Evolutionary conservation across 2,113 vertebrate species (phyloP), one percentile per base, ranked within the genome.

Genomic region (Anarrhichthys ocellatus): DNA sequence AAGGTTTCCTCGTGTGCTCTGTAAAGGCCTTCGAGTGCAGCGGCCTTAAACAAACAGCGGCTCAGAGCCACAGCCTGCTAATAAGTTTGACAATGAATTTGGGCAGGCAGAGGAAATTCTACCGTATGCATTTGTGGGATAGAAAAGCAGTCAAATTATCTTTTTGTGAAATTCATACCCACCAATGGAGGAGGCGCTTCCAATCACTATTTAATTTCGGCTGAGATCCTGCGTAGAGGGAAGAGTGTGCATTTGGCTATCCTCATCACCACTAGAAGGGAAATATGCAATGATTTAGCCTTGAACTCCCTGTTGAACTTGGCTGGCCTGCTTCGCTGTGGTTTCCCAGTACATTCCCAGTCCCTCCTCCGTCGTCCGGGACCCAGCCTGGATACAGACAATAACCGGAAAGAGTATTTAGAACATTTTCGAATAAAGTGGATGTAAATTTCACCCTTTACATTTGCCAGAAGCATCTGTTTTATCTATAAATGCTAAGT

Each of bases 341-440:
- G 93, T 94, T 95, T 95, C 88, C 90, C 87, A 92, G 86, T 71
- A 83, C 84, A 91, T 90, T 94, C 89, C 91, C 84, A 87, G 77
- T 87, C 80, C 90, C 86, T 87, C 78, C 84, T 89, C 85, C 72
- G 70, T 78, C 73, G 65, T 91, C 89, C 83, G 77, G 82, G 78
- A 89, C 83, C 80, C 77, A 88, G 89, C 85, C 79, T 87, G 87
- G 84, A 92, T 84, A 69, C 82, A 90, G 89, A 95, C 93, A 92
- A 95, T 95, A 93, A 92, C 92, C 83, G 88, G 90, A 93, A 93
- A 95, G 85, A 91, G 82, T 94, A 92, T 94, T 94, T 92, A 91
- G 85, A 94, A 89, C 77, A 85, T 91, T 91, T 95, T 93, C 89
- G 87, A 93, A 91, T 93, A 87, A 92, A 92, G 90, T 93, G 76